These are phyloP conservation scores for Cairina moschata DNA, from an alignment of 2,113 vertebrate genomes.

Conservation along the genomic window DNA sequence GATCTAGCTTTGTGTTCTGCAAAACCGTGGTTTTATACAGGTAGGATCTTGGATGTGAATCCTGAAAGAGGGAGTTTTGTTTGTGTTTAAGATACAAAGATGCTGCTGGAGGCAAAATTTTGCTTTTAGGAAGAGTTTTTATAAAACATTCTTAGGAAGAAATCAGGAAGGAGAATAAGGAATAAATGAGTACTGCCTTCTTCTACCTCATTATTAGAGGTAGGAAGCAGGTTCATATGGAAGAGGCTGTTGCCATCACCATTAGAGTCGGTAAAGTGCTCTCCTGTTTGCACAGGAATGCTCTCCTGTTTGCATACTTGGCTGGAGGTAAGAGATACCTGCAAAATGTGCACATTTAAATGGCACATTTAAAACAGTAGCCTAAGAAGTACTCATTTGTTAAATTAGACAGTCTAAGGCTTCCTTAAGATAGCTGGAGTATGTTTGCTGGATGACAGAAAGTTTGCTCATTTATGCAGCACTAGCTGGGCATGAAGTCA, in stretches of 20 bases:
- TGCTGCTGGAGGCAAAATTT: accelerated
- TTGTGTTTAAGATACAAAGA: neutral
- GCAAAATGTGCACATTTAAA: neutral
- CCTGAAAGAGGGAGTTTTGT: neutral
- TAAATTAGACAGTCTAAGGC: neutral
- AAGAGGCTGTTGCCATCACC: neutral
- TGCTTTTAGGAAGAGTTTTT: neutral
- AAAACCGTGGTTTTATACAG: neutral
- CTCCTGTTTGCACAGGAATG: neutral
- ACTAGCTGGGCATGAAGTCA: neutral
- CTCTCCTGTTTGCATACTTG: neutral
- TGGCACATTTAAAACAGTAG: neutral
- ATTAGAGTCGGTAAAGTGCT: neutral
- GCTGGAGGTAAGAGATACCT: neutral
- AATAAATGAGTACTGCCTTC: neutral
- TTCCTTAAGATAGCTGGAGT: neutral
- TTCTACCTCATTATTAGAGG: neutral
- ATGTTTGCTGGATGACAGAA: neutral
- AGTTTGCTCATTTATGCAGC: neutral
- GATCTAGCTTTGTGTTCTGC: neutral
- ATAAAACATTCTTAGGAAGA: neutral
- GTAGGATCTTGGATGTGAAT: neutral
- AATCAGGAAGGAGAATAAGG: neutral
- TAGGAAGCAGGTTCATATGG: neutral
- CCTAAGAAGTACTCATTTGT: neutral